These are phyloP conservation scores for Enteromius viviparus DNA, from an alignment of 2,797 vertebrate genomes.

Conservation along the genomic window DNA sequence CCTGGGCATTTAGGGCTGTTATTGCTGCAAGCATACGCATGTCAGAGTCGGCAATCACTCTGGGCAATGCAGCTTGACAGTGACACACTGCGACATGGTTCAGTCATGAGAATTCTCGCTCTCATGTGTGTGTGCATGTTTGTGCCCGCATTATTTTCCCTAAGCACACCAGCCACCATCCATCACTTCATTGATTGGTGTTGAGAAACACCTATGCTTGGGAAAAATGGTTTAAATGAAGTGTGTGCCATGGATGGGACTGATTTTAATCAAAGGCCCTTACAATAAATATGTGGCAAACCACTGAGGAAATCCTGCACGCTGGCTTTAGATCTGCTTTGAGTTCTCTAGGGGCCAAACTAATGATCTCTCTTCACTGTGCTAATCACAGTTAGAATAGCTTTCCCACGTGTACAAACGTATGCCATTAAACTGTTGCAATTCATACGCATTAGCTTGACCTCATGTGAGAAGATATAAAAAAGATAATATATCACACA, in stretches of 20 bases:
- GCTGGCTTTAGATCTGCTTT: slow-evolving; percentile 13
- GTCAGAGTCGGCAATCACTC: slow-evolving; percentile 69
- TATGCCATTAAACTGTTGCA: neutral
- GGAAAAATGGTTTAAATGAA: slow-evolving; percentile 55
- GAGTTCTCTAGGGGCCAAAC: neutral
- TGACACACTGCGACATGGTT: slow-evolving; percentile 60
- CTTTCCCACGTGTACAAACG: neutral
- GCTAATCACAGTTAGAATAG: slow-evolving; percentile 33
- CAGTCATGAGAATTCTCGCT: slow-evolving; percentile 44
- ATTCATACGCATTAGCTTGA: neutral
- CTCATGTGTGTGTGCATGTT: slow-evolving; percentile 16
- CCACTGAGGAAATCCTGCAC: slow-evolving; percentile 18
- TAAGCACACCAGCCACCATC: slow-evolving; percentile 45
- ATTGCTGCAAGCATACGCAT: slow-evolving; percentile 60
- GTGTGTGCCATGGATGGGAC: slow-evolving; percentile 61
- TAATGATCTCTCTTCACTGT: slow-evolving; percentile 32
- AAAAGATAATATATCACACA: neutral
- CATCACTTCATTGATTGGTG: slow-evolving; percentile 61
- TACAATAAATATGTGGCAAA: slow-evolving; percentile 57
- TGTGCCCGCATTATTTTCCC: slow-evolving; percentile 45
- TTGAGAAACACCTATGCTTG: slow-evolving; percentile 59
- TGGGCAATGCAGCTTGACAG: slow-evolving; percentile 67
- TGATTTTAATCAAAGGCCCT: slow-evolving; percentile 69
- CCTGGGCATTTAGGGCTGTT: slow-evolving; percentile 67
- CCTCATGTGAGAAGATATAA: neutral